Conservation (phyloP, 2,113 vertebrate species). For the Reinhardtius hippoglossoides region DNA sequence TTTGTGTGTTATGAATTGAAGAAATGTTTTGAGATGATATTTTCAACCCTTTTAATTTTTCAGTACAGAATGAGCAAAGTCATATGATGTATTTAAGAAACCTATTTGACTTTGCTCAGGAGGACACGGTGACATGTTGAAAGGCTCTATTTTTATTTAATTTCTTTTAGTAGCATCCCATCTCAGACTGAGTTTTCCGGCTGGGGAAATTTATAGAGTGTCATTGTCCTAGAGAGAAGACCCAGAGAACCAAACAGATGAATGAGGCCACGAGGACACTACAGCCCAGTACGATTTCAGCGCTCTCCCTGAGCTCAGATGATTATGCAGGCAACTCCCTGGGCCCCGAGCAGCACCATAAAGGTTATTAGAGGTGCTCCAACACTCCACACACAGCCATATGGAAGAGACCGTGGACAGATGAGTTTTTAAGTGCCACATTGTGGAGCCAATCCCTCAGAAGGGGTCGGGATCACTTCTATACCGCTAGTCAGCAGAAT, state of each 20-base stretch:
- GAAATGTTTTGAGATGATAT: background rate
- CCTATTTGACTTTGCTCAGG: background rate
- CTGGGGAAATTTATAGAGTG: slow-evolving; percentile 9
- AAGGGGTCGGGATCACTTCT: slow-evolving; percentile 24
- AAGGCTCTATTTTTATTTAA: slow-evolving; percentile 16
- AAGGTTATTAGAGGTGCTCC: slow-evolving; percentile 59
- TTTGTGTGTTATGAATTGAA: too few species aligned
- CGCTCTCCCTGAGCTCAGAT: slow-evolving; percentile 30
- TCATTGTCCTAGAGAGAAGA: slow-evolving; percentile 15
- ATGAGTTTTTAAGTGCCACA: slow-evolving; percentile 54
- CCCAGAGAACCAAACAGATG: slow-evolving; percentile 31
- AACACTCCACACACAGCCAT: slow-evolving; percentile 38
- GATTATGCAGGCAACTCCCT: slow-evolving; percentile 58
- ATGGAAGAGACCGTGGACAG: slow-evolving; percentile 38
- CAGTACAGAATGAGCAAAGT: too few species aligned
- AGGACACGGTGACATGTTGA: slow-evolving; percentile 28
- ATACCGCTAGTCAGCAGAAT: slow-evolving; percentile 29
- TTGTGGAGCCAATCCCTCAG: slow-evolving; percentile 30
- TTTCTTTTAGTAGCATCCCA: background rate
- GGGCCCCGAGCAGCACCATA: slow-evolving; percentile 37
- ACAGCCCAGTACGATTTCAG: slow-evolving; percentile 47
- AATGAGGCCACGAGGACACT: slow-evolving; percentile 39
- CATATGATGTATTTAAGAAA: background rate
- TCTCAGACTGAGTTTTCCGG: slow-evolving; percentile 14
- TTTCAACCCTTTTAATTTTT: background rate